Percentiles rank a stretch among this genome's conserved stretches.
Evolutionary conservation across 2,888 invertebrate species (phyloP).

Genomic region (Orthonychiurus folsomi): DNA sequence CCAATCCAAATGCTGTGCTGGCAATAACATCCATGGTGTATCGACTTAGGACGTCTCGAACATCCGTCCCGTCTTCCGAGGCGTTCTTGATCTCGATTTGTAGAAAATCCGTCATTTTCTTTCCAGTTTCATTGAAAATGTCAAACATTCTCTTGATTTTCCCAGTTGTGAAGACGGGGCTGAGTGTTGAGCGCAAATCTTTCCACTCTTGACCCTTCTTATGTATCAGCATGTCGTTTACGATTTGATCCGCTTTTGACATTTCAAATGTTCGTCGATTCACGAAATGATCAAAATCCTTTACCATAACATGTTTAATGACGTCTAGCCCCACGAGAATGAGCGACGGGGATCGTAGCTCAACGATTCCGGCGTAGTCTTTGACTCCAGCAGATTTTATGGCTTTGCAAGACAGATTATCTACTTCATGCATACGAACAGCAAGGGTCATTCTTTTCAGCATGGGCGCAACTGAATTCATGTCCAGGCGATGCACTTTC

Average conservation of each 20-base stretch:
- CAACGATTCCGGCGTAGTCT: no score
- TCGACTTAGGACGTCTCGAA: slow-evolving; percentile 12
- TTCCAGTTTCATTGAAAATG: slow-evolving; percentile 7
- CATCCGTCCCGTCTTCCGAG: slow-evolving; percentile 9
- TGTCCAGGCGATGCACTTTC: no score
- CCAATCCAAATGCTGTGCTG: slow-evolving; percentile 46
- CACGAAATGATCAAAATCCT: slow-evolving; percentile 7
- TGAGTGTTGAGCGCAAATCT: slow-evolving; percentile 19
- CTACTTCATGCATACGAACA: no score
- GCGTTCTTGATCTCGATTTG: not conserved
- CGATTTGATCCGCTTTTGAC: not conserved
- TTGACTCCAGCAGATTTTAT: no score
- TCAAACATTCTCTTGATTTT: slow-evolving; percentile 25
- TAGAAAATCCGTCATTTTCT: not conserved
- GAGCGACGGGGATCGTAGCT: no score
- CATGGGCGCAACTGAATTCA: no score
- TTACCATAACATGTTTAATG: no score
- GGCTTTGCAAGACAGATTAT: no score
- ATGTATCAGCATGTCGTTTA: not conserved
- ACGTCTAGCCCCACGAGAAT: no score
- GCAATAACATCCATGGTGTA: slow-evolving; percentile 41
- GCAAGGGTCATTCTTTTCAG: no score
- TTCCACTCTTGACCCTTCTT: slow-evolving; percentile 30
- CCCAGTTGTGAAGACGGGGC: slow-evolving; percentile 29
- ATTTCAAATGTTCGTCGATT: not conserved